These are phyloP conservation scores for Linnaemya vulpina DNA, from an alignment of 2,888 invertebrate species.

Conservation along the genomic window DNA sequence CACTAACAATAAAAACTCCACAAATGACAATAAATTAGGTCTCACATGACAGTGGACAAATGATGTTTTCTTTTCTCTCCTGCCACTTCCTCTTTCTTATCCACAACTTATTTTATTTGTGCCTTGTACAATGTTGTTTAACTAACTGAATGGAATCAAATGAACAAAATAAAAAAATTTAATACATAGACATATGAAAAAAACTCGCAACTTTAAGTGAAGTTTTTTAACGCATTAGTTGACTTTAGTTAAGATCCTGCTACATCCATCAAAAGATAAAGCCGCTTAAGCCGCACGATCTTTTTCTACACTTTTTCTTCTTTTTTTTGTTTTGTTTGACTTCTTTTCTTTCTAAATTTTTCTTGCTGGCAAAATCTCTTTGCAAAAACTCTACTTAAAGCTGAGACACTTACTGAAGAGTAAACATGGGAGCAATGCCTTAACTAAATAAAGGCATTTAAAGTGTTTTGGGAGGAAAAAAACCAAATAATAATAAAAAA, in stretches of 20 bases:
- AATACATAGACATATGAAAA: not conserved
- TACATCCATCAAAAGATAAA: conserved; percentile 72
- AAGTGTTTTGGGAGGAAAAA: conserved; percentile 25
- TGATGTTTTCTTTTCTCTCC: conserved; percentile 62
- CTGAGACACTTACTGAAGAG: conserved; percentile 49
- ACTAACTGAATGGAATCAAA: conserved; percentile 42
- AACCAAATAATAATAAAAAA: not conserved
- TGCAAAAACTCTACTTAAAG: conserved; percentile 36
- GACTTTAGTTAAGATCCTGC: conserved; percentile 71
- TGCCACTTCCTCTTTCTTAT: conserved; percentile 26
- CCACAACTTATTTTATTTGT: conserved; percentile 32
- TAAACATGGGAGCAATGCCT: conserved; percentile 48
- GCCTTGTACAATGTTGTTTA: conserved; percentile 56
- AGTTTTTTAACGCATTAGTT: conserved; percentile 71
- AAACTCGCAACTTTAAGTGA: conserved; percentile 46
- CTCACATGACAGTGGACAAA: conserved; percentile 71
- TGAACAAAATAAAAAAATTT: not conserved
- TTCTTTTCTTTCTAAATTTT: conserved; percentile 29
- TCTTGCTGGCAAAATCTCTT: conserved; percentile 32
- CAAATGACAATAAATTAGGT: conserved; percentile 70
- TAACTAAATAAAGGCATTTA: conserved; percentile 56
- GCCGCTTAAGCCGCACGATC: conserved; percentile 70
- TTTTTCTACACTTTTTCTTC: conserved; percentile 26
- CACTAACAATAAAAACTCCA: conserved; percentile 52
- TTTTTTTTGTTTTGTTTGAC: not conserved